These are phyloP conservation scores for Halichondria panicea DNA, from an alignment of 37 sponge, comb jelly and placozoan species.

Conservation along the genomic window DNA sequence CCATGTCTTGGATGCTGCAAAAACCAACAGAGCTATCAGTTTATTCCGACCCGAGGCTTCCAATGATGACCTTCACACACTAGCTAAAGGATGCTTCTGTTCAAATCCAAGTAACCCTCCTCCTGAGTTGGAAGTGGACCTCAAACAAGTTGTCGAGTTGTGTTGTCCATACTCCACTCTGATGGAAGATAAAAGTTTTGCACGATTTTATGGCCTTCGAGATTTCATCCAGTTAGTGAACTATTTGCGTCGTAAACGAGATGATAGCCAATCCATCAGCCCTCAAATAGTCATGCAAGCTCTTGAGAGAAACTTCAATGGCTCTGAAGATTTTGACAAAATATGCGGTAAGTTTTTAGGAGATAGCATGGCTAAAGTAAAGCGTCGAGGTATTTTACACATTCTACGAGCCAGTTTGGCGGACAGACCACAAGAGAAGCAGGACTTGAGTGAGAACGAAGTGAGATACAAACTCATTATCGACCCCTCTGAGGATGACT, in stretches of 20 bases:
- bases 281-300: conserved; percentile 68
- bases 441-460: conserved; percentile 58
- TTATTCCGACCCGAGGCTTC: conserved; percentile 83
- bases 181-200: conserved; percentile 38
- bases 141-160: conserved; percentile 51
- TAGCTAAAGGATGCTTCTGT: conserved; percentile 74
- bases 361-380: background rate
- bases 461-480: conserved; percentile 86
- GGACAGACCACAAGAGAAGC: conserved; percentile 47
- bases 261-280: conserved; percentile 11
- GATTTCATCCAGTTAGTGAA: conserved; percentile 91
- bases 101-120: conserved; percentile 55
- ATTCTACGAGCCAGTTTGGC: conserved; percentile 59
- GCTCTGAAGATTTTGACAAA: conserved; percentile 52
- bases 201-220: conserved; percentile 76
- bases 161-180: conserved; percentile 51
- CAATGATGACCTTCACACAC: conserved; percentile 58
- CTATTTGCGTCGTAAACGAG: conserved; percentile 68
- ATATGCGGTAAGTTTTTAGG: conserved; percentile 53
- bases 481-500: conserved; percentile 83
- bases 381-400: conserved; percentile 42
- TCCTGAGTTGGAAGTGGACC: conserved; percentile 46
- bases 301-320: conserved; percentile 92
- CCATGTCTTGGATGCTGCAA: conserved; percentile 92
- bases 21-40: conserved; percentile 87